These are phyloP conservation scores for Rhea americana DNA, from an alignment of 2,113 vertebrate species.

Conservation along the genomic window DNA sequence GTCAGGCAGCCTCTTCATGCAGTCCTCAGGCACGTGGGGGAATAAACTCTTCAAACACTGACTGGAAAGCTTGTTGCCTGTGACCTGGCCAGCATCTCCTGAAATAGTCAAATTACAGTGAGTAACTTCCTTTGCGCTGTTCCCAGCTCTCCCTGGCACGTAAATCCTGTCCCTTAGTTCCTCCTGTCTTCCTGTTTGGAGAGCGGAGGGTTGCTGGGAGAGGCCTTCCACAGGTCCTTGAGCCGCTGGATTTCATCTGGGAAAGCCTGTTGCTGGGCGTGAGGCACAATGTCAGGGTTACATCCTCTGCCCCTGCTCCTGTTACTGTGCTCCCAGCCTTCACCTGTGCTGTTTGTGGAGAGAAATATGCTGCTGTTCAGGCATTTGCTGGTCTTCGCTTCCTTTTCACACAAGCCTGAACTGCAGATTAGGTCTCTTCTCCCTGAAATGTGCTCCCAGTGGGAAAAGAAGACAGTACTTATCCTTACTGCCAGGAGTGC, in stretches of 20 bases:
- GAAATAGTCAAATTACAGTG: conserved; percentile 60
- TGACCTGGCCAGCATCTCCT: conserved; percentile 65
- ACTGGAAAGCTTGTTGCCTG: conserved; percentile 42
- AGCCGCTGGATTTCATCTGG: conserved; percentile 53
- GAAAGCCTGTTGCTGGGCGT: conserved; percentile 40
- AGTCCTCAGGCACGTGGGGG: not conserved
- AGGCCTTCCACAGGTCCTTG: conserved; percentile 55
- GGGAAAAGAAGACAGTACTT: not conserved
- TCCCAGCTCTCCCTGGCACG: conserved; percentile 66
- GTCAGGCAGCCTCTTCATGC: conserved; percentile 25
- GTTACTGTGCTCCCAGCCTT: conserved; percentile 27
- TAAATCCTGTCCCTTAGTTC: conserved; percentile 72
- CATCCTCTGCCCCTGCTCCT: conserved; percentile 19
- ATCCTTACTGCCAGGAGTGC: not conserved
- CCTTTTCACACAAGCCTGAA: conserved; percentile 33
- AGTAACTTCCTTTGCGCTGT: conserved; percentile 69
- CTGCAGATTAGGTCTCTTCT: not conserved
- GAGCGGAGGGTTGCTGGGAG: conserved; percentile 53
- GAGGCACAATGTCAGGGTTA: conserved; percentile 52
- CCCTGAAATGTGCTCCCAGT: not conserved
- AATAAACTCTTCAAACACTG: conserved; percentile 43
- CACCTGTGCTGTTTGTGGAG: conserved; percentile 43
- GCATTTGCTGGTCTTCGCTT: not conserved
- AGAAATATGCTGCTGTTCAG: not conserved
- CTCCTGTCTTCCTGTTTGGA: conserved; percentile 69